Base-by-base conservation (phyloP, 2,888 invertebrate genomes). In the Dynastes hyllus region DNA sequence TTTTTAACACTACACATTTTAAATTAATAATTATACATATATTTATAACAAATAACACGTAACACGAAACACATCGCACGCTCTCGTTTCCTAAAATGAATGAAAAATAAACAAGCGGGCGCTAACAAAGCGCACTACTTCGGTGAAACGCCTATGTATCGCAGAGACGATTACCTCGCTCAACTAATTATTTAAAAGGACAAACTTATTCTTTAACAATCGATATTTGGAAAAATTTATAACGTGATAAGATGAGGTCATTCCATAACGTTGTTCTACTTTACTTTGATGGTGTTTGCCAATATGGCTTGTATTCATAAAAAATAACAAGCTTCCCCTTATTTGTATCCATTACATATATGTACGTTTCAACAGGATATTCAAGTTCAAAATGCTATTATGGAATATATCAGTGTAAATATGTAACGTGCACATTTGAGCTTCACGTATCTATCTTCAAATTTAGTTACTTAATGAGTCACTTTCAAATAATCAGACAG, bases 331-430 rank as follows among this genome's bases (percentile, higher is more conserved):
- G 13, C n/a, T 55, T 55, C 55, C n/a, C 5, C 8, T 13, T n/a
- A 55, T 16, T 16, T 61, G 61, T 22, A 58, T 58, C 22, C 61
- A 29, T 53, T 3, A 58, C 9, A 8, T 9, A 4, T 58, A 58
- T 22, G 0, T 22, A 22, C 61, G 3, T 27, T 29, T 29, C 22
- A 29, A 61, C 9, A 61, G 29, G 61, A 61, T 22, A 61, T 29
- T 61, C 61, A 61, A 61, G 32, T 61, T 61, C 61, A 61, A 61
- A 6, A 61, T 5, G 2, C 61, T 29, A 6, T 61, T 61, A 61
- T 27, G 6, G 61, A 16, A 16, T 55, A 55, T 16, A n/a, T n/a
- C 5, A 55, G 51, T 51, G 51, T 51, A 51, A 13, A 13, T 55
- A n/a, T 16, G 16, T 55, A 55, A 3, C n/a, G 2, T 55, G 51